Evolutionary conservation across 2,888 invertebrate species (phyloP).

Genomic region (Cantharis nigra): DNA sequence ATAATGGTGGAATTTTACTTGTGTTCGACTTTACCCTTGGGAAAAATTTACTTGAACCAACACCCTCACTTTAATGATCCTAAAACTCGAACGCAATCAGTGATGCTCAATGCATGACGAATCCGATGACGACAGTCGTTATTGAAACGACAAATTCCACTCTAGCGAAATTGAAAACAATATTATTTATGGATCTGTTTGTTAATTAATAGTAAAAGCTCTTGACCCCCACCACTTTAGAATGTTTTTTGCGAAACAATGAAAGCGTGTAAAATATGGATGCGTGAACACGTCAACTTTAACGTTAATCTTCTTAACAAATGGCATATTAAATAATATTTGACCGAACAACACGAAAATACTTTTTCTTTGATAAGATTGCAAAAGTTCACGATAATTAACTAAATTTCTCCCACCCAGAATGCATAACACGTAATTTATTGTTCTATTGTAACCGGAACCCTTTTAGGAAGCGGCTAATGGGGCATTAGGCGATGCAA

Average conservation of each 20-base stretch:
- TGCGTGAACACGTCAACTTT: slow-evolving; percentile 27
- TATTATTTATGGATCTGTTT: slow-evolving; percentile 13
- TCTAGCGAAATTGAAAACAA: slow-evolving; percentile 17
- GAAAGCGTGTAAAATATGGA: slow-evolving; percentile 22
- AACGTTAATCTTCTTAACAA: slow-evolving; percentile 25
- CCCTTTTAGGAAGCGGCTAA: not conserved
- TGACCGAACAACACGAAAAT: slow-evolving; percentile 22
- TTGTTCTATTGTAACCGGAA: not conserved
- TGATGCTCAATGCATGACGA: slow-evolving; percentile 5
- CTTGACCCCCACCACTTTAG: slow-evolving; percentile 2
- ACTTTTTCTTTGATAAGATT: slow-evolving; percentile 25
- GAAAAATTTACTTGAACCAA: not conserved
- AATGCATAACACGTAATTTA: slow-evolving; percentile 1
- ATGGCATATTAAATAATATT: slow-evolving; percentile 26
- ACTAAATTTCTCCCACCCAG: not conserved
- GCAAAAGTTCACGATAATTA: slow-evolving; percentile 2
- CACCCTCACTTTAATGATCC: not conserved
- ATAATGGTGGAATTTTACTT: not conserved
- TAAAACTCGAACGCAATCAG: slow-evolving; percentile 8
- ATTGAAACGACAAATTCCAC: slow-evolving; percentile 9
- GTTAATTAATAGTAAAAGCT: slow-evolving; percentile 23
- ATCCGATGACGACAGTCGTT: slow-evolving; percentile 1
- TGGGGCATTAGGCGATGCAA: not conserved
- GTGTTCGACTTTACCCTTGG: not conserved
- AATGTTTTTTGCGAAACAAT: slow-evolving; percentile 17